Evolutionary conservation across 2,797 vertebrate species (phyloP), one percentile per base, ranked within the genome.

Genomic region (Siniperca obscura): DNA sequence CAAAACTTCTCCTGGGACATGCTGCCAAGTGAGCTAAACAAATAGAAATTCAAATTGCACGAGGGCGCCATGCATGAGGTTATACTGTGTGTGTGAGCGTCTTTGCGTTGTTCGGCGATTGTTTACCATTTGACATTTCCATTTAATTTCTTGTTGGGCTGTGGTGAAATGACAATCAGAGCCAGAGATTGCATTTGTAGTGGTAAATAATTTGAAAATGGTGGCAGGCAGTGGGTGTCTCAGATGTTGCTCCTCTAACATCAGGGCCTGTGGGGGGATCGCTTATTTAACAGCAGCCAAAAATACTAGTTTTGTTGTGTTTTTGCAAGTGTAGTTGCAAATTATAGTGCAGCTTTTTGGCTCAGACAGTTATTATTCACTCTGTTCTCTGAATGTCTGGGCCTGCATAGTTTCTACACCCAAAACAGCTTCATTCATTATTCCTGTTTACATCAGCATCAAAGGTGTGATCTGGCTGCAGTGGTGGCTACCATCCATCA

Each of bases 41-140:
- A 94, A 94, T 94, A 88, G 88, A 93, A 92, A 94, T 94, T 92
- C 86, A 94, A 94, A 93, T 92, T 93, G 90, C 78, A 94, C 86
- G 89, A 94, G 80, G 86, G 60, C 6, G 40, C 36, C 48, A 59
- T 68, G 82, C 76, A 82, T 81, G 76, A 83, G 65, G 62, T 67
- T 62, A 38, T 53, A 68, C 52, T 8, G 48, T 69, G 27, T 60
- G 56, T 67, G 68, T 72, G 46, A 78, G 81, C 50, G 67, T 79
- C 82, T 90, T 67, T 12, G 22, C 16, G 53, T 74, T 75, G 81
- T 84, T 84, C 7, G 11, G 10, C 48, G 7, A 76, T 77, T 91
- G 90, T 92, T 93, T 91, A 90, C 85, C 60, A 74, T 89, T 89
- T 94, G 92, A 94, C 92, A 93, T 94, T 94, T 93, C 84, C 85